Evolutionary conservation across 1,140 invertebrate genomes (phyloP).

Genomic region (Papilio machaon): DNA sequence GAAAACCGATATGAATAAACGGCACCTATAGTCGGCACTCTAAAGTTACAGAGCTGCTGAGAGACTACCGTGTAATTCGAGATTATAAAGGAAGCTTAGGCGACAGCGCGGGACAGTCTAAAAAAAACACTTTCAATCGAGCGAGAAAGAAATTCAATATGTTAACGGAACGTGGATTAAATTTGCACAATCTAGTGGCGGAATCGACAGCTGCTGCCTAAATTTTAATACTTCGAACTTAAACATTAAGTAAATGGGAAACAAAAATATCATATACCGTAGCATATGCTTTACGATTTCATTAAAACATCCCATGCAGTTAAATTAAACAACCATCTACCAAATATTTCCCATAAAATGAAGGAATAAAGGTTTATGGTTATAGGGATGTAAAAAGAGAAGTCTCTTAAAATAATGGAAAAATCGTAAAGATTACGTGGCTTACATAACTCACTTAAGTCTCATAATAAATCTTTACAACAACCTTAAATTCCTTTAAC

Average conservation of each 20-base stretch:
- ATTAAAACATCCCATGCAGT: constrained; percentile 21
- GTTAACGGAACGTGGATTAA: constrained; percentile 73
- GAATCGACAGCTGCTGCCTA: constrained; percentile 73
- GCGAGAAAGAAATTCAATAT: constrained; percentile 78
- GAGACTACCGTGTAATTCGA: constrained; percentile 77
- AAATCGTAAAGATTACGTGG: constrained; percentile 47
- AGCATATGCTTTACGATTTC: constrained; percentile 30
- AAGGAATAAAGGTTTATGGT: constrained; percentile 34
- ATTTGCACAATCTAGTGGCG: constrained; percentile 75
- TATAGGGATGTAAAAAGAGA: constrained; percentile 32
- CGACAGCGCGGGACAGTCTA: constrained; percentile 71
- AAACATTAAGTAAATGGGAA: constrained; percentile 29
- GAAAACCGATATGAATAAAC: constrained; percentile 65
- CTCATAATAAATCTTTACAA: constrained; percentile 37
- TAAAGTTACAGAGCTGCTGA: constrained; percentile 64
- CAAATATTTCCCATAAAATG: constrained; percentile 36
- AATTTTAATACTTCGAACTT: constrained; percentile 53
- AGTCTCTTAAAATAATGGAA: constrained; percentile 43
- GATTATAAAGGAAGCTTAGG: constrained; percentile 70
- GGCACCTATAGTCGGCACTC: constrained; percentile 54
- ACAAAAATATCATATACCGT: constrained; percentile 5
- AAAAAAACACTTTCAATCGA: constrained; percentile 75
- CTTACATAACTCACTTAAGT: constrained; percentile 39
- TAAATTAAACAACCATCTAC: constrained; percentile 25
- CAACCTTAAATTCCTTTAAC: constrained; percentile 34